phyloP scores from a whole-genome alignment of 2,888 invertebrate genomes.

The Chouioia cunea region DNA sequence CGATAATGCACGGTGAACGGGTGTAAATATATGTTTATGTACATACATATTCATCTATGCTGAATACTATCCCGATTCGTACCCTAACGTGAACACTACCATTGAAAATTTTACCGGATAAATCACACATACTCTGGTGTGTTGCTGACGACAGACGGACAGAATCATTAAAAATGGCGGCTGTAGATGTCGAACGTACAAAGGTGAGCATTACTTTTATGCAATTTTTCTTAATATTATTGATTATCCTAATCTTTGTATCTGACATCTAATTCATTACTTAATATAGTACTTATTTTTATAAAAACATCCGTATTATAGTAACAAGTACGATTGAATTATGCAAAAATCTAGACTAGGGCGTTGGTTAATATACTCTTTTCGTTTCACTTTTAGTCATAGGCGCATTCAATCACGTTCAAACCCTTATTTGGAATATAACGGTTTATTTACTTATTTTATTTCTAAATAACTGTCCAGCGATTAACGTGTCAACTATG shows the following conservation, averaged over 20 bases:
- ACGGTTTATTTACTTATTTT: slow-evolving; percentile 34
- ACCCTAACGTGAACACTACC: too few relatives aligned
- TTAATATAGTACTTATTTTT: not conserved
- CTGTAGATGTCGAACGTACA: slow-evolving; percentile 67
- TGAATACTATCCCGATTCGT: too few relatives aligned
- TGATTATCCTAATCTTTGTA: not conserved
- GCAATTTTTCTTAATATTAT: not conserved
- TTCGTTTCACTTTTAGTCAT: slow-evolving; percentile 29
- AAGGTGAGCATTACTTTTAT: slow-evolving; percentile 62
- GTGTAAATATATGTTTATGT: too few relatives aligned
- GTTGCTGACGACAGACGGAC: not conserved
- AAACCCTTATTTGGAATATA: slow-evolving; percentile 42
- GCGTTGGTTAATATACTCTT: slow-evolving; percentile 60
- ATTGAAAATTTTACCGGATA: too few relatives aligned
- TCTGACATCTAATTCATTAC: not conserved
- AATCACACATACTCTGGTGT: not conserved
- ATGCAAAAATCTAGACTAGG: slow-evolving; percentile 49
- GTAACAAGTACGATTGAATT: not conserved
- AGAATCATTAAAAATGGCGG: slow-evolving; percentile 72
- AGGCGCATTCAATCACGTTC: slow-evolving; percentile 29
- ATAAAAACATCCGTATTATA: not conserved
- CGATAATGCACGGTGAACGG: too few relatives aligned
- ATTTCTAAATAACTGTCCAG: slow-evolving; percentile 9
- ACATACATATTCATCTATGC: too few relatives aligned
- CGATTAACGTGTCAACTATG: slow-evolving; percentile 17